A percentile compares a stretch with the other conserved stretches of the same genome.
Evolutionary conservation across 2,113 vertebrate genomes (phyloP).

Genomic region (Rattus rattus): DNA sequence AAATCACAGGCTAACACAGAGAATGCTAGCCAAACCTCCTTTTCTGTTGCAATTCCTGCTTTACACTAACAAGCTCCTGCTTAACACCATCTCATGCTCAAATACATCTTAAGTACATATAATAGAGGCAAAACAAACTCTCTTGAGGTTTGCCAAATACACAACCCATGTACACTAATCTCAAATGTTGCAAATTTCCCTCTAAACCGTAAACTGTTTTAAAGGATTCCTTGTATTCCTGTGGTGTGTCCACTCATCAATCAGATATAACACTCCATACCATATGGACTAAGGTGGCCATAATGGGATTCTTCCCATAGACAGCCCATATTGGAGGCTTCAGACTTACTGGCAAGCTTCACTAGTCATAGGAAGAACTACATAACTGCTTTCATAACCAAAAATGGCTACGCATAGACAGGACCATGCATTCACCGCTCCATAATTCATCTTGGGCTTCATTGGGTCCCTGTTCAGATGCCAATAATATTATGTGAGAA

Average conservation of each 20-base stretch:
- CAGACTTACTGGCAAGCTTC: neutral
- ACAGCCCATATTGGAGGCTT: too few relatives aligned
- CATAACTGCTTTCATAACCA: neutral
- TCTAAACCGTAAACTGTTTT: neutral
- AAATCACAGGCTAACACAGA: neutral
- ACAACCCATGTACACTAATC: neutral
- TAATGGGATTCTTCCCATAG: neutral
- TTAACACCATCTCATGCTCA: neutral
- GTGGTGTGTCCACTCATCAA: neutral
- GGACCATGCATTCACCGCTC: neutral
- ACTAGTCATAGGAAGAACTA: neutral
- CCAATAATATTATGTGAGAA: neutral
- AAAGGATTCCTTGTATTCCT: neutral
- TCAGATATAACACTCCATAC: neutral
- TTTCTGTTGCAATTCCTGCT: neutral
- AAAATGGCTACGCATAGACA: neutral
- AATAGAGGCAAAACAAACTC: neutral
- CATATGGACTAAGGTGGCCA: neutral
- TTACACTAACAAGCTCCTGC: neutral
- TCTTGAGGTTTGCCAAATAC: neutral
- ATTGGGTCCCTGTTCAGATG: neutral
- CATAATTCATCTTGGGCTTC: neutral
- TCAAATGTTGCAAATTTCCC: neutral
- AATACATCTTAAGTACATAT: neutral
- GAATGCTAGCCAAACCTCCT: neutral